Conservation (phyloP, 2,113 vertebrate genomes). For the Nycticebus coucang region DNA sequence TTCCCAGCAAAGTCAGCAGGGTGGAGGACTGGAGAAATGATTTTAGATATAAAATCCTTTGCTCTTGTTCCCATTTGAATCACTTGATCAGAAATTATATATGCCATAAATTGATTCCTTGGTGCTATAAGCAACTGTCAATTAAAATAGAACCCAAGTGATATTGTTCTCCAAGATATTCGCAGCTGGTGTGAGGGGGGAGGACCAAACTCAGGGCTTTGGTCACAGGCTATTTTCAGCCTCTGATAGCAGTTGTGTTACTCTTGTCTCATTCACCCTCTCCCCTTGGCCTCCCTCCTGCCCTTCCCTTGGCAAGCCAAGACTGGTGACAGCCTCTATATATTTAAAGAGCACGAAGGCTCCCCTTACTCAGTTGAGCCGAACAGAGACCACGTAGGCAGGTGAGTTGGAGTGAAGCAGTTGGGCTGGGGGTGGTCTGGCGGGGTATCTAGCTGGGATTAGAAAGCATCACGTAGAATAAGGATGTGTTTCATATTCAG, state of each 20-base stretch:
- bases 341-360: constrained; percentile 80
- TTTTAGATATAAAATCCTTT: background rate
- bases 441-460: background rate
- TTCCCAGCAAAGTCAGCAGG: constrained; percentile 30
- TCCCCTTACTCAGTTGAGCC: background rate
- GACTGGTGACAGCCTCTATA: constrained; percentile 40
- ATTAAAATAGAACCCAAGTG: constrained; percentile 59
- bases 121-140: background rate
- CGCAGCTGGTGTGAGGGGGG: constrained; percentile 72
- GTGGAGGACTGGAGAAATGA: background rate
- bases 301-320: constrained; percentile 67
- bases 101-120: background rate
- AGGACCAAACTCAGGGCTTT: constrained; percentile 82
- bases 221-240: constrained; percentile 89
- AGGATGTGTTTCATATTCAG: background rate
- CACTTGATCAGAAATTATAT: background rate
- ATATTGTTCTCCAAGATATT: constrained; percentile 84
- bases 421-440: background rate
- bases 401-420: background rate
- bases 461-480: fast-evolving
- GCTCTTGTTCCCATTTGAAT: background rate
- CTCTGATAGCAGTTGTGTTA: constrained; percentile 85
- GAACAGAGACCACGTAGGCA: background rate
- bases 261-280: constrained; percentile 80
- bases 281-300: constrained; percentile 74